Base-by-base conservation (phyloP, 2,797 vertebrate genomes). In the Melanotaenia maccullochi region DNA sequence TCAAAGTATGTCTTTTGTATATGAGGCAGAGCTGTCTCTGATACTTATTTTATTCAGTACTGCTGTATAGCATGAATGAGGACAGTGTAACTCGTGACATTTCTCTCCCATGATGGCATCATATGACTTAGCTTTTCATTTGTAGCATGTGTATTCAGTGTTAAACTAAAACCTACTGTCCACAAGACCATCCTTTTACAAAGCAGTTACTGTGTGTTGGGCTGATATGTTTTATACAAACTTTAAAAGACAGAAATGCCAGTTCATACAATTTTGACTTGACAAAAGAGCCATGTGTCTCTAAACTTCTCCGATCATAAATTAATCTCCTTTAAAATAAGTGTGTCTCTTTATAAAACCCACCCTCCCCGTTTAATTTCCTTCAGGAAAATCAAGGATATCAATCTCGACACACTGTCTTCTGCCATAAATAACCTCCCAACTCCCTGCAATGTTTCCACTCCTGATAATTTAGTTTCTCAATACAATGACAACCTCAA, bases 71-170 rank as follows among this genome's bases (percentile, higher is more conserved):
- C 33, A 47, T 63, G 64, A 73, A 62, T 57, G 9, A 65, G 35
- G 12, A 55, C 13, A 56, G 13, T 13, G 18, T 66, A 57, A 75
- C 55, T 42, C 22, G 42, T 55, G 40, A 60, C 35, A 68, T 59
- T 67, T 69, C 33, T 73, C 38, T 75, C 72, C 51, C 33, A 25
- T 36, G 28, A 55, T 59, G 44, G 14, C 16, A 25, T 22, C 33
- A 55, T 54, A 12, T 66, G 51, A 58, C 59, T 72, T n/a, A 47
- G 22, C 5, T 7, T 68, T 65, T 68, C 18, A 33, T 72, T 54
- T 33, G 24, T 22, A 64, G 40, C 61, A 35, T 16, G 4, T 59
- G 51, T 13, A 8, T 20, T 75, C 14, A 32, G n/a, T 5, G 16
- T 56, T 11, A 52, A 67, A 57, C 35, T 22, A 33, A 51, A 47